Base-by-base conservation (phyloP, 2,888 invertebrate species). In the Rhogogaster chlorosoma region DNA sequence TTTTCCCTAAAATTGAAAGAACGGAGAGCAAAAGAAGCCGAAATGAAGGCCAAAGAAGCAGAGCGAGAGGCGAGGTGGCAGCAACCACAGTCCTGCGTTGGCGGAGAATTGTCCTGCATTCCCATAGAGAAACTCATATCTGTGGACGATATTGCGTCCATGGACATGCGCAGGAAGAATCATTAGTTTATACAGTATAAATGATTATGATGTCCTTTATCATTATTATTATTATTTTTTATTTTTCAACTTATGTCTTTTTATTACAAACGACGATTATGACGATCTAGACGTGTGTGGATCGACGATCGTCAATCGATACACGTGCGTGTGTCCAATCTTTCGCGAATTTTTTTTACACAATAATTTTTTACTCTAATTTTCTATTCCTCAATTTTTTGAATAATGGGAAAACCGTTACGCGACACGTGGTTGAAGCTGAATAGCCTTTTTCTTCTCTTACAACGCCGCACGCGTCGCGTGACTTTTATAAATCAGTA, bases 41-140 rank as follows among this genome's bases (percentile, higher is more conserved):
- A 96, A 86, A 94, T 94, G 84, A 96, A 96, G 85, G 96, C 96
- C 42, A 95, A 95, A 86, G 96, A 95, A 86, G 95, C 95, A 36
- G 94, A 95, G 87, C 94, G 95, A 90, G 94, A 95, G 89, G 95
- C 95, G 29, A 96, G 96, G 93, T 93, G 89, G 91, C 93, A 90
- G 87, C 94, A 88, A 91, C 94, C 96, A 6, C 95, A 96, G 0
- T 95, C 96, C 10, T 96, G 96, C 93, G 94, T 96, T n/a, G 97
- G 97, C 9, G 98, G 98, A 10, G 98, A 98, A 92, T 94, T 98
- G 67, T 97, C 97, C 1, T 95, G 97, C 84, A 97, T 98, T 90
- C 98, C 98, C 49, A 97, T 98, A 90, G 98, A 98, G 92, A 97
- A 95, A 93, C 94, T 95, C 90, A 94, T 94, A 90, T 94, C 94